These are phyloP conservation scores for Clunio marinus DNA, from an alignment of 2,888 invertebrate genomes.

Conservation along the genomic window DNA sequence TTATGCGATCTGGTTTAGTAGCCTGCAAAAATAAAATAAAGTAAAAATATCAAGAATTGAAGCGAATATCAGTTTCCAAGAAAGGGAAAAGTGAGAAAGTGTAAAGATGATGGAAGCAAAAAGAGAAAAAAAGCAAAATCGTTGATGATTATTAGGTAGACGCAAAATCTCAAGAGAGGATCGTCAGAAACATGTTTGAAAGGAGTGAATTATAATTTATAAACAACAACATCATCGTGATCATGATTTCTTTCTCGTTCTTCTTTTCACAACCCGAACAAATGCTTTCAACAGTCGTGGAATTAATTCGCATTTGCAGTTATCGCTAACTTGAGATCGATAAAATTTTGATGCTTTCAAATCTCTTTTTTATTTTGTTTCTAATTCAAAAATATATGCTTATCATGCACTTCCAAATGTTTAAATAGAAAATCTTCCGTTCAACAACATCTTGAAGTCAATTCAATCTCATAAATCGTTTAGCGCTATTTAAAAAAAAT, in stretches of 20 bases:
- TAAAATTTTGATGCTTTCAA: no score
- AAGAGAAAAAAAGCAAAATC: no score
- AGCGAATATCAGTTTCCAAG: constrained; percentile 10
- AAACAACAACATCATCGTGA: no score
- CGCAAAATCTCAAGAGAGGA: not conserved
- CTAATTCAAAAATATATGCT: no score
- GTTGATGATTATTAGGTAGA: constrained; percentile 9
- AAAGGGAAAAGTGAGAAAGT: constrained; percentile 35
- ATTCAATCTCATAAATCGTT: no score
- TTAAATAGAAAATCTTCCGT: no score
- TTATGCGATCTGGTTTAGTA: constrained; percentile 32
- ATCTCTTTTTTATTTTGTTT: no score
- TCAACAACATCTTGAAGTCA: no score
- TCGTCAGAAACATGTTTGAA: not conserved
- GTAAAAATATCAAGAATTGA: not conserved
- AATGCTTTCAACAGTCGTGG: no score
- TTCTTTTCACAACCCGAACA: not conserved
- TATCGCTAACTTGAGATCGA: constrained; percentile 10
- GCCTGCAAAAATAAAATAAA: constrained; percentile 1
- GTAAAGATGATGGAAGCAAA: constrained; percentile 1
- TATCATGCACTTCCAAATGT: no score
- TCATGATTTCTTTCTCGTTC: not conserved
- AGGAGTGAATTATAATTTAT: not conserved
- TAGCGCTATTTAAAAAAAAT: no score
- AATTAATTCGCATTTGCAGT: no score